Evolutionary conservation across 2,113 vertebrate species (phyloP).

Genomic region (Phaetusa simplex): DNA sequence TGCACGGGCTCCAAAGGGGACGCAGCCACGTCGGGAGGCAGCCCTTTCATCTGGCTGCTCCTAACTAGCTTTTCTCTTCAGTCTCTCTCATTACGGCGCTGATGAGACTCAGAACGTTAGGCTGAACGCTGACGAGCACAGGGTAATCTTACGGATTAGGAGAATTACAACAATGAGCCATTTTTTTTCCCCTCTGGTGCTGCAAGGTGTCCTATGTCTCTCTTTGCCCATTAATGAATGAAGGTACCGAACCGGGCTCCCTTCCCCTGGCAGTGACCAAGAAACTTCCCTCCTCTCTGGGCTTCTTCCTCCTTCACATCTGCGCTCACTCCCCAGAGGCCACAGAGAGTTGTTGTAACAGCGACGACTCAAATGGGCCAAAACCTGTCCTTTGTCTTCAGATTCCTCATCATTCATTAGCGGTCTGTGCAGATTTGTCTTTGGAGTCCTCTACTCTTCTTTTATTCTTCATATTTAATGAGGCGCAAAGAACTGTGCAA

Average conservation of each 20-base stretch:
- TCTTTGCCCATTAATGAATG: neutral
- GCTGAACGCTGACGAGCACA: neutral
- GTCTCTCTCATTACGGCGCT: neutral
- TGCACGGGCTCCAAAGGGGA: neutral
- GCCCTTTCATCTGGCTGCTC: neutral
- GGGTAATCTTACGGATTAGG: neutral
- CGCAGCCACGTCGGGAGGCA: neutral
- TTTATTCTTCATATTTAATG: conserved; percentile 66
- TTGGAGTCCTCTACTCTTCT: conserved; percentile 19
- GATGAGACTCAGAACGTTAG: neutral
- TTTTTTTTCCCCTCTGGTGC: neutral
- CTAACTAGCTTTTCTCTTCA: neutral
- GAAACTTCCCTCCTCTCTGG: neutral
- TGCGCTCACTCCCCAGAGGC: neutral
- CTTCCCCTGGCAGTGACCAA: neutral
- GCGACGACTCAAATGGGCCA: neutral
- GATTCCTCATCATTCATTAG: neutral
- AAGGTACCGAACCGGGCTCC: neutral
- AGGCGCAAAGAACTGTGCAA: conserved; percentile 35
- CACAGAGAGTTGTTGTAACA: neutral
- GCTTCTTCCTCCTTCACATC: neutral
- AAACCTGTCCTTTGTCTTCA: neutral
- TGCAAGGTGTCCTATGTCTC: neutral
- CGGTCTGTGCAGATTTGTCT: neutral
- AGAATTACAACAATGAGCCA: neutral